phyloP scores from a whole-genome alignment of 2,888 invertebrate genomes.

The Proisotoma minuta region DNA sequence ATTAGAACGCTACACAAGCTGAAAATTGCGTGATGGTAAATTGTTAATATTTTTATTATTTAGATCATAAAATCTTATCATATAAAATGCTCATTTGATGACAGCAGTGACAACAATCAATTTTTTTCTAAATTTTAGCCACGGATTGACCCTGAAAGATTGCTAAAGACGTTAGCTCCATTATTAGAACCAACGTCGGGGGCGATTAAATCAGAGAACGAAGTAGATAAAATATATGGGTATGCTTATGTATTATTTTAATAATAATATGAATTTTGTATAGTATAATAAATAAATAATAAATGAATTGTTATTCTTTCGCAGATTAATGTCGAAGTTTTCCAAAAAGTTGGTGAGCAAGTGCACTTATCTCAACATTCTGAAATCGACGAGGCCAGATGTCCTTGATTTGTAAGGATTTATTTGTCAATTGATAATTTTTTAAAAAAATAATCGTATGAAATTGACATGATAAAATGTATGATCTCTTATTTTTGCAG shows the following conservation, averaged over 20 bases:
- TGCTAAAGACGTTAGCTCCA: slow-evolving; percentile 82
- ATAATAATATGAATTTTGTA: not conserved
- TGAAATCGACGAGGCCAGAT: slow-evolving; percentile 77
- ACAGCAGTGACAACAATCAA: too few species aligned
- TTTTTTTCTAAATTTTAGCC: slow-evolving; percentile 64
- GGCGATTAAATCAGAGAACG: slow-evolving; percentile 79
- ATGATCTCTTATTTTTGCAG: slow-evolving; percentile 52
- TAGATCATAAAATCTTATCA: too few species aligned
- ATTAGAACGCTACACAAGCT: too few species aligned
- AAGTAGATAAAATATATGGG: slow-evolving; percentile 82
- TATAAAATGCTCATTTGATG: too few species aligned
- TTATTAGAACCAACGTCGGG: slow-evolving; percentile 71
- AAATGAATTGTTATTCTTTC: slow-evolving; percentile 51
- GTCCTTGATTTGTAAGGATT: slow-evolving; percentile 67
- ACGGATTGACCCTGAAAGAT: slow-evolving; percentile 82
- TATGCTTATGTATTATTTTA: slow-evolving; percentile 54
- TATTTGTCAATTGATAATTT: not conserved
- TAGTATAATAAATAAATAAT: slow-evolving; percentile 9
- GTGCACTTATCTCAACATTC: slow-evolving; percentile 88
- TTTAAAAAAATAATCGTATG: too few species aligned
- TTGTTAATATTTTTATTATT: too few species aligned
- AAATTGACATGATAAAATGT: slow-evolving; percentile 15
- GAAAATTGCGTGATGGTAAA: too few species aligned
- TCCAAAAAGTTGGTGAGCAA: slow-evolving; percentile 92
- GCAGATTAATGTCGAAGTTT: slow-evolving; percentile 89